A percentile compares a stretch with the other conserved stretches of the same genome.
Evolutionary conservation across 2,888 invertebrate species (phyloP).

Genomic region (Diplazon laetatorius): DNA sequence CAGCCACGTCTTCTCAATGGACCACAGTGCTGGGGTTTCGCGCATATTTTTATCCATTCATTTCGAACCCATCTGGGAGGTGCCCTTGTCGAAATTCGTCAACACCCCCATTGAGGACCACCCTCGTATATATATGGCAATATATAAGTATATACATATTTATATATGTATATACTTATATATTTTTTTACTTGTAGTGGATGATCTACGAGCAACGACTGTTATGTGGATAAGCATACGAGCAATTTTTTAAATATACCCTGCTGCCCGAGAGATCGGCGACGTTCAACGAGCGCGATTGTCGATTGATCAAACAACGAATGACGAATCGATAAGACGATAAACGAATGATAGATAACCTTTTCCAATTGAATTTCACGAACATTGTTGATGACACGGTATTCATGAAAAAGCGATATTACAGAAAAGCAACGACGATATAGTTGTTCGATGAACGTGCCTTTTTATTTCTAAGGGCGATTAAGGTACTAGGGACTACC

Average conservation of each 20-base stretch:
- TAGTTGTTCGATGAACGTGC: constrained; percentile 43
- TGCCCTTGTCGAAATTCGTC: no score
- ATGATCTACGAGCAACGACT: constrained; percentile 50
- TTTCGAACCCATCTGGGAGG: no score
- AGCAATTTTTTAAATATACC: constrained; percentile 14
- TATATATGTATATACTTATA: not conserved
- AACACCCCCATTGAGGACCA: no score
- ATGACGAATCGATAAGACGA: constrained; percentile 39
- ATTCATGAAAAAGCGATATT: not conserved
- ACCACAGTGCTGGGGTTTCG: no score
- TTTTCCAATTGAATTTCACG: not conserved
- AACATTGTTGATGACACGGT: not conserved
- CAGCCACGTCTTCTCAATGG: no score
- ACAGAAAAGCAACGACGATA: not conserved
- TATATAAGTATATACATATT: not conserved
- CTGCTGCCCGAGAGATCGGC: constrained; percentile 7
- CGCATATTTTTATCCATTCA: no score
- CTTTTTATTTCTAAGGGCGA: constrained; percentile 30
- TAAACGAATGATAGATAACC: constrained; percentile 19
- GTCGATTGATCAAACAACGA: constrained; percentile 15
- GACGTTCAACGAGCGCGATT: constrained; percentile 44
- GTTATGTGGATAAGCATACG: constrained; percentile 21
- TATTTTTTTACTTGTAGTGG: constrained; percentile 1
- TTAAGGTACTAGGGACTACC: not conserved
- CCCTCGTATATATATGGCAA: no score